Evolutionary conservation across 2,888 invertebrate species (phyloP).

Genomic region (Pyrrhosoma nymphula): DNA sequence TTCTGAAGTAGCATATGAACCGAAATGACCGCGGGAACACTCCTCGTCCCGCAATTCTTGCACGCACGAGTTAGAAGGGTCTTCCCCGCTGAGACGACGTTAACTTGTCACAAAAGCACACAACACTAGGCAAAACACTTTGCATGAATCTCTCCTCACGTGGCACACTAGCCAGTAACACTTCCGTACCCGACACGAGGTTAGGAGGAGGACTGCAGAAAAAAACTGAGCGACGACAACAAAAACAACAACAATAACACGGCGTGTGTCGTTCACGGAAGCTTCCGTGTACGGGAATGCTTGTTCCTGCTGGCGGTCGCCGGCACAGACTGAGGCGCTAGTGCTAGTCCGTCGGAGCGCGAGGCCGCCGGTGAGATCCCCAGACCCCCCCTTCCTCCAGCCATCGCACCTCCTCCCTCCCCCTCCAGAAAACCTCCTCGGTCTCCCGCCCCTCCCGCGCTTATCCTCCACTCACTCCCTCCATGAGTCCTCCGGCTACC

Average conservation of each 20-base stretch:
- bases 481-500: not conserved
- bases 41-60: not conserved
- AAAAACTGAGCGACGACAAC: not conserved
- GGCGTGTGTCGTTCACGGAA: not conserved
- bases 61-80: not conserved
- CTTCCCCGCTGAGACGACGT: not conserved
- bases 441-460: not conserved
- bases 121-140: not conserved
- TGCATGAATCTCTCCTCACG: not conserved
- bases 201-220: not conserved
- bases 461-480: not conserved
- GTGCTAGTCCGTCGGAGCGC: slow-evolving; percentile 30
- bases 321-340: slow-evolving; percentile 65
- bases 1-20: not conserved
- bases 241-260: not conserved
- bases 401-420: not conserved
- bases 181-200: slow-evolving; percentile 1
- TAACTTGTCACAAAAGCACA: not conserved
- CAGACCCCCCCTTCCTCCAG: not conserved
- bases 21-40: not conserved
- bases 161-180: slow-evolving; percentile 17
- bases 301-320: slow-evolving; percentile 59
- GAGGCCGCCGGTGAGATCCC: slow-evolving; percentile 44
- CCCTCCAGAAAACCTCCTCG: not conserved
- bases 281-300: not conserved